Percentiles rank a stretch among this genome's conserved stretches.
These are phyloP conservation scores for Ctenochaetus hawaiiensis DNA, from an alignment of 2,797 vertebrate genomes.

Conservation along the genomic window DNA sequence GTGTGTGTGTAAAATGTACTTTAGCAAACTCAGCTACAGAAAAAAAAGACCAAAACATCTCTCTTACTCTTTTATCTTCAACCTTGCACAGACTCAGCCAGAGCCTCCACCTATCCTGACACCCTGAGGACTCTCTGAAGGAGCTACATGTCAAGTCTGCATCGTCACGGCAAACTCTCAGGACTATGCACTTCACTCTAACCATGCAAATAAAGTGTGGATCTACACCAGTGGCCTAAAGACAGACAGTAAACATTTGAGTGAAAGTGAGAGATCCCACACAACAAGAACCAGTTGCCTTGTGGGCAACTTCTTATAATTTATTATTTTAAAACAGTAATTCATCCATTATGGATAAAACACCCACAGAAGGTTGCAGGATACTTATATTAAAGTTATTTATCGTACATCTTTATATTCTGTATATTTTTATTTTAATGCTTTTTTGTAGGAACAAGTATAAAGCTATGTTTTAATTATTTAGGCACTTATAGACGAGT, in stretches of 20 bases:
- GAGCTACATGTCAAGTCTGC: constrained; percentile 73
- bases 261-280: not conserved
- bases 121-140: constrained; percentile 60
- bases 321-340: not conserved
- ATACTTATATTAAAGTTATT: not conserved
- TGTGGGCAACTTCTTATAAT: not conserved
- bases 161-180: constrained; percentile 73
- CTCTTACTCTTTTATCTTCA: constrained; percentile 3
- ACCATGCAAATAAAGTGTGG: constrained; percentile 68
- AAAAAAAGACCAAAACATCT: constrained; percentile 22
- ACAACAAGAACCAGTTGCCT: constrained; percentile 20
- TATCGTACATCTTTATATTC: not conserved
- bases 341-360: not conserved
- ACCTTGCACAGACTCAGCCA: constrained; percentile 45
- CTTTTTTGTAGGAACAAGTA: not conserved
- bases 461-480: not conserved
- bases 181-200: constrained; percentile 60
- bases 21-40: constrained; percentile 26
- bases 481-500: not conserved
- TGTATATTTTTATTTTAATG: not conserved
- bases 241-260: constrained; percentile 34
- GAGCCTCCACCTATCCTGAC: constrained; percentile 70
- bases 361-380: not conserved
- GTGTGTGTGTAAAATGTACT: constrained; percentile 12
- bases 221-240: constrained; percentile 41